These are phyloP conservation scores for Drosophila pruinosa DNA, from an alignment of 1,140 invertebrate genomes.

Conservation along the genomic window DNA sequence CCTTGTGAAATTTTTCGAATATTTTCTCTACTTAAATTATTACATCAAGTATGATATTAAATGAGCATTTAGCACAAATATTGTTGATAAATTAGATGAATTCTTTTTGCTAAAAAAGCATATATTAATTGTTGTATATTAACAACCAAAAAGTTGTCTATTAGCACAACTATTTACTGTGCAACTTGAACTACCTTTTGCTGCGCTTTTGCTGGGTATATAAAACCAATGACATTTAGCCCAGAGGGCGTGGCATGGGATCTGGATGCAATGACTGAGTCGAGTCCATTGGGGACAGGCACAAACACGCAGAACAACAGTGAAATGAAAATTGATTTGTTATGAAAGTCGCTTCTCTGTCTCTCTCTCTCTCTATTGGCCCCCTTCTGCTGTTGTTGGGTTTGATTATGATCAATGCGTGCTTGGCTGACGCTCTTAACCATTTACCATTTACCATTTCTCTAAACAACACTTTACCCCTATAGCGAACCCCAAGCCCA, in stretches of 20 bases:
- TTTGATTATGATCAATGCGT: constrained; percentile 49
- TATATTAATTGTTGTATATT: too few relatives aligned
- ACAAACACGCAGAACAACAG: constrained; percentile 27
- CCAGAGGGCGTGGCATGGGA: neutral
- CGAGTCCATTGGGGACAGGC: constrained; percentile 10
- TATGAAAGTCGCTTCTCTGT: constrained; percentile 37
- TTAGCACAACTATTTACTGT: too few relatives aligned
- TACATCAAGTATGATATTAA: too few relatives aligned
- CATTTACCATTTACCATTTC: neutral
- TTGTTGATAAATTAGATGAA: too few relatives aligned
- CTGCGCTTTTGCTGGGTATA: neutral
- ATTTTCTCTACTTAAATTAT: too few relatives aligned
- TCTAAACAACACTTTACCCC: neutral
- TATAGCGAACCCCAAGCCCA: neutral
- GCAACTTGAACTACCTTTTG: neutral
- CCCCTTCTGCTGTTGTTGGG: neutral
- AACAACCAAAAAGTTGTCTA: too few relatives aligned
- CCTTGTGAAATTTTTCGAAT: too few relatives aligned
- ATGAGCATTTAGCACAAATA: too few relatives aligned
- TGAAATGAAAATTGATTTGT: constrained; percentile 60
- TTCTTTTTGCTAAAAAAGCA: too few relatives aligned
- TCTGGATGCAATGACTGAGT: neutral
- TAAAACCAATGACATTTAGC: constrained; percentile 8
- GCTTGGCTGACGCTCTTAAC: constrained; percentile 9
- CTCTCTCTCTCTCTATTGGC: neutral